Evolutionary conservation across 1,140 invertebrate species (phyloP).

Genomic region (Drosophila elegans): DNA sequence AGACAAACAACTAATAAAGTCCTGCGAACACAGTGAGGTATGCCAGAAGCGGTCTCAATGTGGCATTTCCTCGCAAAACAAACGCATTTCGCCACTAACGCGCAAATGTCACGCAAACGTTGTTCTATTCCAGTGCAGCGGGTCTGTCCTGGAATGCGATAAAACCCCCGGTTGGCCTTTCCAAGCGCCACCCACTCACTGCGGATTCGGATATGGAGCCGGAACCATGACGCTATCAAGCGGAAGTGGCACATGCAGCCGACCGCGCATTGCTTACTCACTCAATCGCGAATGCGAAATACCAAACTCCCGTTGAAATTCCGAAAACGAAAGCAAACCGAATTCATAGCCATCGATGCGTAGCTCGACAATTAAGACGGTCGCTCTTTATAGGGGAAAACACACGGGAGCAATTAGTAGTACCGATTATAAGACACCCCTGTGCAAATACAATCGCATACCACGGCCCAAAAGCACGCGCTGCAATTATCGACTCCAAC

Average conservation of each 20-base stretch:
- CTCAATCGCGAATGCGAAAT: constrained; percentile 62
- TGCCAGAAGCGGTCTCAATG: constrained; percentile 49
- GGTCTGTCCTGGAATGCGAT: constrained; percentile 32
- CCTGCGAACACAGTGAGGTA: constrained; percentile 20
- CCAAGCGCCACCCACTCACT: constrained; percentile 48
- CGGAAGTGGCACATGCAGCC: constrained; percentile 81
- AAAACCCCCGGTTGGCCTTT: constrained; percentile 1
- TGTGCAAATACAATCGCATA: constrained; percentile 56
- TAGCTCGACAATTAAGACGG: constrained; percentile 60
- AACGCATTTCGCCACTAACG: constrained; percentile 69
- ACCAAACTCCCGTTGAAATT: constrained; percentile 25
- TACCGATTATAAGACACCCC: constrained; percentile 58
- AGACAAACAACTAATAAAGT: constrained; percentile 72
- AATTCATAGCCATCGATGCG: constrained; percentile 62
- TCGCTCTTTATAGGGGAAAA: constrained; percentile 15
- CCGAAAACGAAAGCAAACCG: constrained; percentile 28
- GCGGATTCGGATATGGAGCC: constrained; percentile 61
- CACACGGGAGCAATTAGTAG: constrained; percentile 62
- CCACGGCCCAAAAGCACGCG: constrained; percentile 35
- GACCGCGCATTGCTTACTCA: constrained; percentile 66
- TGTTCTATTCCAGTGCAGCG: constrained; percentile 48
- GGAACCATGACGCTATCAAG: constrained; percentile 77
- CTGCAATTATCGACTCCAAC: constrained; percentile 69
- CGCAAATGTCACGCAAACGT: constrained; percentile 71
- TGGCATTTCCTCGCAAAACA: constrained; percentile 63